Evolutionary conservation across 1,140 invertebrate genomes (phyloP), one percentile per base, ranked within the genome.

Genomic region (Drosophila malerkotliana): DNA sequence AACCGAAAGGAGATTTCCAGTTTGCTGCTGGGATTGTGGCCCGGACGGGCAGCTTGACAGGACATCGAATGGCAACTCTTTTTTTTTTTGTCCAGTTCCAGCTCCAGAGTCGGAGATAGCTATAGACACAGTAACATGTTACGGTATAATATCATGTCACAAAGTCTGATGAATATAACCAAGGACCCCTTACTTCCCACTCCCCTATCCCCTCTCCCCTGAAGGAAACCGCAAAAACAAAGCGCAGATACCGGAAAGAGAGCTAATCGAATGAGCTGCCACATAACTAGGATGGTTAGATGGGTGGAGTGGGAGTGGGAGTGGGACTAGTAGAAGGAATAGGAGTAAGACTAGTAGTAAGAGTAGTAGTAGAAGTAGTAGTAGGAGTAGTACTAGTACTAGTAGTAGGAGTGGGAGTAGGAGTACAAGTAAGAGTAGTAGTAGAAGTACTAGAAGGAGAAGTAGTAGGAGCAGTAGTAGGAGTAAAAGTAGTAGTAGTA

Each of bases 141-240:
- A 44, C 63, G 64, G 63, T 45, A 64, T 64, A 67, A 67, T 67
- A 67, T 67, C 60, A 53, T 64, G 63, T 64, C 60, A 53, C 60
- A 44, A 64, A 64, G 58, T 44, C 39, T 64, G 63, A 67, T 64
- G 63, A 64, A 64, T 67, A 66, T 51, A 30, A 41, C 60, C 47
- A 58, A 37, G 10, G 39, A 3, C 26, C 21, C 54, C 12, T 5
- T 4, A 8, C 12, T 18, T 18, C 18, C 26, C 44, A 9, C 26
- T 10, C 14, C 44, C 24, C 21, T 9, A 21, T 2, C 4, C 3
- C n/a, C 15, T 18, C 10, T 21, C 3, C 10, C 14, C 10, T 28
- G 8, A 7, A 57, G 18, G 30, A 44, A 44, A 10, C 57, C 57
- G 7, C 62, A 18, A 66, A 66, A 62, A 41, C 26, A 67, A 60